Base-by-base conservation (phyloP, 2,113 vertebrate species). In the Spilogale gracilis region DNA sequence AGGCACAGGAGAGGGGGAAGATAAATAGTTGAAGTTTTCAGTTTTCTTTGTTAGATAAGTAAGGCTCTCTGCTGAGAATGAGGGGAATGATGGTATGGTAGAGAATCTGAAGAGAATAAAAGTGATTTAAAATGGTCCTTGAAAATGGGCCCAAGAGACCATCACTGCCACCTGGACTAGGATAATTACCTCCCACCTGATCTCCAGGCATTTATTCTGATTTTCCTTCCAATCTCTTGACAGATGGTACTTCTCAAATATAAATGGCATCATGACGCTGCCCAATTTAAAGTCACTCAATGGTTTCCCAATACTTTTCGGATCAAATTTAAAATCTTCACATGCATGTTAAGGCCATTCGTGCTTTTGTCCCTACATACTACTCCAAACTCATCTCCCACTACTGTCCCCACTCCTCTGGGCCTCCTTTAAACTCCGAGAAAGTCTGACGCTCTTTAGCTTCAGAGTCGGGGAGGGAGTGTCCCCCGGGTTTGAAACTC, bases 181-280 rank as follows among this genome's bases (percentile, higher is more conserved):
- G 56, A 12, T 23, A 79, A 74, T 43, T 48, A 54, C 38, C 65
- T 80, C 74, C 43, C 58, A 94, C 61, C 38, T 60, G 6, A 88
- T 54, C n/a, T 58, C 23, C 23, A 60, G 12, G 45, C 38, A 85
- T 23, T 60, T 65, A 52, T 21, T 84, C 58, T 58, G 38, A 2
- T 52, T 80, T 38, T 32, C 38, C 13, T 91, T 71, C 61, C 43
- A 82, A 78, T 76, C 67, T 80, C 50, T 3, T 23, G 54, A 85
- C 21, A 80, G 54, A 88, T 61, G 54, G 81, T n/a, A 89, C 58
- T 89, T 85, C 82, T 82, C 54, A 81, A 32, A 91, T 60, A 86
- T 81, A 94, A 79, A 63, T 21, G 52, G 9, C 45, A 79, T 48
- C n/a, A 56, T 7, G 56, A 83, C 18, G 6, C 48, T 50, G 60